Percentiles rank a stretch among this genome's conserved stretches.
Evolutionary conservation across 2,113 vertebrate species (phyloP).

Genomic region (Camelus bactrianus): DNA sequence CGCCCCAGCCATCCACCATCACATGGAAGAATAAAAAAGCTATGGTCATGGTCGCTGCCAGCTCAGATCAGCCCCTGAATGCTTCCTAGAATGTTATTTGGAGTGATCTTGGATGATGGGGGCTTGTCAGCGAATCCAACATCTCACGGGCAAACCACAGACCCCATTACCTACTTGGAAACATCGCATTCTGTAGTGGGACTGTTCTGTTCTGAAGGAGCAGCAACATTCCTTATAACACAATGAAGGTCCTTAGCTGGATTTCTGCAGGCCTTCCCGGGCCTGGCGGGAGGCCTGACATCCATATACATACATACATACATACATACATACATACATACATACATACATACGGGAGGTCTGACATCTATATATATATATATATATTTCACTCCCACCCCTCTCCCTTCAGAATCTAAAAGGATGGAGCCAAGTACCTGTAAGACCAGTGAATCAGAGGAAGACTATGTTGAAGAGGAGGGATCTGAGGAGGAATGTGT

Average conservation of each 20-base stretch:
- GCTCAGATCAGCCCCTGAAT: not conserved
- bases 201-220: not conserved
- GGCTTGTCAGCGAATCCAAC: not conserved
- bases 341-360: too few relatives aligned
- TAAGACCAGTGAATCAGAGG: slow-evolving; percentile 78
- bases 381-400: not conserved
- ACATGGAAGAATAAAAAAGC: not conserved
- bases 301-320: too few relatives aligned
- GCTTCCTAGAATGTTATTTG: not conserved
- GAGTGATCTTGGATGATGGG: not conserved
- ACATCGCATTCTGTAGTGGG: not conserved
- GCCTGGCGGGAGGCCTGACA: not conserved
- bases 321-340: too few relatives aligned
- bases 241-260: not conserved
- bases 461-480: slow-evolving; percentile 74
- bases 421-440: slow-evolving; percentile 77
- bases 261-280: not conserved
- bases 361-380: not conserved
- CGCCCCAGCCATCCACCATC: not conserved
- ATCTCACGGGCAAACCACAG: not conserved
- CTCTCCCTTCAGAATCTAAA: slow-evolving; percentile 14
- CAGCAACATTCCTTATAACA: not conserved
- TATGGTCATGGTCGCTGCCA: not conserved
- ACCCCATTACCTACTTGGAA: not conserved
- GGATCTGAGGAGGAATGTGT: slow-evolving; percentile 77